phyloP scores from a whole-genome alignment of 2,797 vertebrate species.

The Catostomus latipinnis region DNA sequence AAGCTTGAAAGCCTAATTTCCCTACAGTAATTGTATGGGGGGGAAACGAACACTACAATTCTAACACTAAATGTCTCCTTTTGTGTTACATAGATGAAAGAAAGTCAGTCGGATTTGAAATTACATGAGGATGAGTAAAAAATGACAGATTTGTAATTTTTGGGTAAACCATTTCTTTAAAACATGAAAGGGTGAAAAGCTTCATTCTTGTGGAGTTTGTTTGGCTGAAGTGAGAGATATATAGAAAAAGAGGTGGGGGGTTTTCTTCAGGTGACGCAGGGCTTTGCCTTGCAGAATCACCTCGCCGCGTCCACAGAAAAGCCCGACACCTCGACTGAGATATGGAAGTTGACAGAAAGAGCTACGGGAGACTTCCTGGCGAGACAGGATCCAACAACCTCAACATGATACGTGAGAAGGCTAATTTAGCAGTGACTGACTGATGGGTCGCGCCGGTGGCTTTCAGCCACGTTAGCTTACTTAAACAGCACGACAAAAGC shows the following conservation, averaged over 20 bases:
- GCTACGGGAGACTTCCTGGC: constrained; percentile 62
- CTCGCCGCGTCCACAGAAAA: constrained; percentile 65
- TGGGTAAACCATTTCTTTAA: too few species aligned
- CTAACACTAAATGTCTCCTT: too few species aligned
- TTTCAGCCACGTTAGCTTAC: constrained; percentile 58
- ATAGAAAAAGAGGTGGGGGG: constrained; percentile 49
- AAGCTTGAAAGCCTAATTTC: too few species aligned
- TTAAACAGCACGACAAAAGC: constrained; percentile 56
- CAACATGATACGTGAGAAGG: constrained; percentile 74
- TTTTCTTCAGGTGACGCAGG: constrained; percentile 66
- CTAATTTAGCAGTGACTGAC: constrained; percentile 74
- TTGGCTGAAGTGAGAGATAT: constrained; percentile 19
- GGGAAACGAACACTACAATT: too few species aligned
- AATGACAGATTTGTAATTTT: too few species aligned
- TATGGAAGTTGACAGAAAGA: constrained; percentile 75
- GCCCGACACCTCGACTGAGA: constrained; percentile 66
- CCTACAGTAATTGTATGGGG: too few species aligned
- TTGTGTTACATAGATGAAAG: too few species aligned
- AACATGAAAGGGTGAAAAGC: too few species aligned
- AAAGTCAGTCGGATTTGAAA: too few species aligned
- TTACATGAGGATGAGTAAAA: too few species aligned
- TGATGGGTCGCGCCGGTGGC: constrained; percentile 63
- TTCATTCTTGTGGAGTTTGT: too few species aligned
- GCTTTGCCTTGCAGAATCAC: constrained; percentile 63
- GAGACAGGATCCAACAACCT: constrained; percentile 71